Evolutionary conservation across 2,888 invertebrate genomes (phyloP).

Genomic region (Chrysotoxum bicinctum): DNA sequence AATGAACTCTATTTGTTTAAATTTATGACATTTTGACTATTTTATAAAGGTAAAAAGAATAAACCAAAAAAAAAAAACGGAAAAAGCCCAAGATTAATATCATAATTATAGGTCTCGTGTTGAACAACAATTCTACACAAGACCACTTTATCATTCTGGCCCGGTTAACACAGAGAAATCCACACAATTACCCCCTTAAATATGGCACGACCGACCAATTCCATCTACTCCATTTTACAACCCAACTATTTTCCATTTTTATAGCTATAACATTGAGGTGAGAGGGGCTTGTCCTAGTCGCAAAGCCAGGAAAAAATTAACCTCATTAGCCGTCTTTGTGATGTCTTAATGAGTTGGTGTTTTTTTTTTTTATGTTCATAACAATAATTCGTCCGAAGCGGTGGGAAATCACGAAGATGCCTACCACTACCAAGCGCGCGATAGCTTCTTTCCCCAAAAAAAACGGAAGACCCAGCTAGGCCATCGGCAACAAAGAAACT

Average conservation of each 20-base stretch:
- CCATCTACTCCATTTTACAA: neutral
- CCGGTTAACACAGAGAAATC: conserved; percentile 51
- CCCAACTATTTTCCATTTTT: conserved; percentile 36
- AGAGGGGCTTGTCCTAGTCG: neutral
- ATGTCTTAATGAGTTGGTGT: conserved; percentile 74
- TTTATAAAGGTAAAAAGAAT: neutral
- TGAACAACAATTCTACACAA: conserved; percentile 51
- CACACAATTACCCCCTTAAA: conserved; percentile 53
- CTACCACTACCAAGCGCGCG: conserved; percentile 40
- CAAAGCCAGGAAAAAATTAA: conserved; percentile 63
- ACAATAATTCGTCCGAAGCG: conserved; percentile 57
- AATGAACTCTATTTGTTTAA: conserved; percentile 36
- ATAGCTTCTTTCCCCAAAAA: conserved; percentile 31
- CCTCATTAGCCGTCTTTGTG: conserved; percentile 74
- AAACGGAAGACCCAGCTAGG: neutral
- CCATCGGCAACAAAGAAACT: conserved; percentile 13
- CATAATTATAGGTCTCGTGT: conserved; percentile 60
- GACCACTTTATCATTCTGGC: conserved; percentile 56
- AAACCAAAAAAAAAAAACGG: neutral
- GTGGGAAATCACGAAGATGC: conserved; percentile 65
- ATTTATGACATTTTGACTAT: conserved; percentile 17
- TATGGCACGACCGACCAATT: conserved; percentile 41
- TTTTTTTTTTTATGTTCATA: conserved; percentile 42
- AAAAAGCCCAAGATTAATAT: conserved; percentile 13
- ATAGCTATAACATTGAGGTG: neutral